Evolutionary conservation across 2,113 vertebrate species (phyloP).

Genomic region (Phyllostomus hastatus): DNA sequence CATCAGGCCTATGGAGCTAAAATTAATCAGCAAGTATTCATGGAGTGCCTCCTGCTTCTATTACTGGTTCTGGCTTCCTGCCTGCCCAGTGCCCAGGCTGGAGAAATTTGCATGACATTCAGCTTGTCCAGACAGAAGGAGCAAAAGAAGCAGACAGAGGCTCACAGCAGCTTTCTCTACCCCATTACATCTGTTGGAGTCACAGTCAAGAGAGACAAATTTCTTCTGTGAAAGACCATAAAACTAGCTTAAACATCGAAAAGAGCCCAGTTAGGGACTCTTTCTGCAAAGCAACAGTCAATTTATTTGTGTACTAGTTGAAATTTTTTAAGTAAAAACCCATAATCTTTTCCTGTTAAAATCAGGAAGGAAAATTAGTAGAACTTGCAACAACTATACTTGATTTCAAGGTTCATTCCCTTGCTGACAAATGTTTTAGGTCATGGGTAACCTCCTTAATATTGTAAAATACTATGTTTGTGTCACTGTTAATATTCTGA

Average conservation of each 20-base stretch:
- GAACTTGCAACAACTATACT: not conserved
- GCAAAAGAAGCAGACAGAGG: slow-evolving; percentile 4
- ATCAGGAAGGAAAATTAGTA: slow-evolving; percentile 24
- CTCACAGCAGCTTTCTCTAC: not conserved
- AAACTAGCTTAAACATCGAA: slow-evolving; percentile 10
- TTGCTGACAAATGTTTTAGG: slow-evolving; percentile 36
- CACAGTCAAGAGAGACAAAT: not conserved
- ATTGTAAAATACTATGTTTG: slow-evolving; percentile 7
- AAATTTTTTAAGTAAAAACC: slow-evolving; percentile 43
- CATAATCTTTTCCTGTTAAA: slow-evolving; percentile 25
- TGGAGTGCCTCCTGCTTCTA: slow-evolving; percentile 67
- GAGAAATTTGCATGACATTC: slow-evolving; percentile 64
- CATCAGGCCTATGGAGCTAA: slow-evolving; percentile 74
- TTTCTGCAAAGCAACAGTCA: slow-evolving; percentile 24
- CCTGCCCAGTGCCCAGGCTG: slow-evolving; percentile 51
- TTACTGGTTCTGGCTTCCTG: slow-evolving; percentile 74
- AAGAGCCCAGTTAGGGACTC: slow-evolving; percentile 22
- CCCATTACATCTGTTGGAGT: not conserved
- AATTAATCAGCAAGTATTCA: slow-evolving; percentile 78
- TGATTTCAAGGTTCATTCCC: slow-evolving; percentile 16
- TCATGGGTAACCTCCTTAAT: slow-evolving; percentile 10
- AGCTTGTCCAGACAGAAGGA: slow-evolving; percentile 52
- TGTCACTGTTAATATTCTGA: slow-evolving; percentile 29
- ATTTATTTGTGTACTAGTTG: slow-evolving; percentile 38
- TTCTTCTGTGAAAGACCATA: slow-evolving; percentile 19